Evolutionary conservation across 2,113 vertebrate species (phyloP), one percentile per base, ranked within the genome.

Genomic region (Leucopternis melanops): DNA sequence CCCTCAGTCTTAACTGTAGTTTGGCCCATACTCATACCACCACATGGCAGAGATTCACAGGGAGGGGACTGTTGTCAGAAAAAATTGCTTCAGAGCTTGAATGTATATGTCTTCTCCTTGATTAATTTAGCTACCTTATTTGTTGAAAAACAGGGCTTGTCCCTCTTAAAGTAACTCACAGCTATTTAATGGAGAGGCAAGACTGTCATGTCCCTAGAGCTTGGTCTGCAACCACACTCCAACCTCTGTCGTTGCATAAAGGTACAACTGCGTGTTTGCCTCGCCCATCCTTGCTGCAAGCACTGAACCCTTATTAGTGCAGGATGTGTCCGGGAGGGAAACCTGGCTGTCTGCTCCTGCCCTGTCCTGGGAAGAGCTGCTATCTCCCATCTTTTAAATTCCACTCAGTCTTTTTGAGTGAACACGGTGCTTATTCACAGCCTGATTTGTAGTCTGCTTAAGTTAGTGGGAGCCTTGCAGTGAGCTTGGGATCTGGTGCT

Each of bases 341-440:
- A 36, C 27, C 40, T 58, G 52, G 36, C 45, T 3, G 2, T 7
- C 36, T 71, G 66, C 42, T 85, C 69, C 80, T 81, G 13, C 17
- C 26, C 52, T 72, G 36, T 72, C 36, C 57, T 55, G 11, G 54
- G 58, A 94, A 74, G 57, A 91, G 44, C 13, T 38, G 40, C 86
- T 87, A 62, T 91, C 77, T 69, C 32, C 71, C 44, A 23, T 81
- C 84, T 90, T 61, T 81, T 66, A 80, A 95, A 96, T 87, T 70
- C 66, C 74, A 36, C 40, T 69, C 54, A 26, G 71, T 44, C 66
- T 80, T 54, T 90, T 59, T 77, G 38, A 85, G 70, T 19, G 22
- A 77, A 55, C 21, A 11, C 1, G 47, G 47, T 69, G 16, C 47
- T 94, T 79, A 54, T 88, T 92, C 74, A 50, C 71, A 75, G 29